Evolutionary conservation across 1,140 invertebrate genomes (phyloP).

Genomic region (Melanaphis sacchari): DNA sequence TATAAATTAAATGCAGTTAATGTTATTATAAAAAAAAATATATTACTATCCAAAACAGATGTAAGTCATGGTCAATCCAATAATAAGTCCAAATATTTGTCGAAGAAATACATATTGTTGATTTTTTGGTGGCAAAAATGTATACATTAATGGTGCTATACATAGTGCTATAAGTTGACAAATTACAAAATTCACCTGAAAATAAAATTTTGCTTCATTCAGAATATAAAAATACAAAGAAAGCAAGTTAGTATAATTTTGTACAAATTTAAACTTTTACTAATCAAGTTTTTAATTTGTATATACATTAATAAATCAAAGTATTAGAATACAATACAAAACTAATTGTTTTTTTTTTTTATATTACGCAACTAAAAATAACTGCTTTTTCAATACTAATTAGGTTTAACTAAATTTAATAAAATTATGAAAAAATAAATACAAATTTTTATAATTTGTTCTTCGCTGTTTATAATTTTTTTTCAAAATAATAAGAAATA

Average conservation of each 20-base stretch:
- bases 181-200: slow-evolving; percentile 83
- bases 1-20: background rate
- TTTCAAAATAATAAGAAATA: background rate
- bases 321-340: background rate
- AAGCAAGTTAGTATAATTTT: background rate
- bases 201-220: slow-evolving; percentile 62
- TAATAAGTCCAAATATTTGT: slow-evolving; percentile 69
- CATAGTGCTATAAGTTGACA: slow-evolving; percentile 80
- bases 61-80: slow-evolving; percentile 80
- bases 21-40: slow-evolving; percentile 24
- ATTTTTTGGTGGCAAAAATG: slow-evolving; percentile 72
- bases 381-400: background rate
- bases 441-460: background rate
- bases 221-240: background rate
- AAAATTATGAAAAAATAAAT: background rate
- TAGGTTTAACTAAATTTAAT: background rate
- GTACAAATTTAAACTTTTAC: background rate
- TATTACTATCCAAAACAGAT: slow-evolving; percentile 88
- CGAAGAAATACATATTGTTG: slow-evolving; percentile 71
- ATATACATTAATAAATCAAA: background rate
- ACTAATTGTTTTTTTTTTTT: background rate
- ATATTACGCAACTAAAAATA: background rate
- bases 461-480: background rate
- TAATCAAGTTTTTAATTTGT: background rate
- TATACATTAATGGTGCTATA: slow-evolving; percentile 77